Base-by-base conservation (phyloP, 2,888 invertebrate genomes). In the Trichacis sp. region DNA sequence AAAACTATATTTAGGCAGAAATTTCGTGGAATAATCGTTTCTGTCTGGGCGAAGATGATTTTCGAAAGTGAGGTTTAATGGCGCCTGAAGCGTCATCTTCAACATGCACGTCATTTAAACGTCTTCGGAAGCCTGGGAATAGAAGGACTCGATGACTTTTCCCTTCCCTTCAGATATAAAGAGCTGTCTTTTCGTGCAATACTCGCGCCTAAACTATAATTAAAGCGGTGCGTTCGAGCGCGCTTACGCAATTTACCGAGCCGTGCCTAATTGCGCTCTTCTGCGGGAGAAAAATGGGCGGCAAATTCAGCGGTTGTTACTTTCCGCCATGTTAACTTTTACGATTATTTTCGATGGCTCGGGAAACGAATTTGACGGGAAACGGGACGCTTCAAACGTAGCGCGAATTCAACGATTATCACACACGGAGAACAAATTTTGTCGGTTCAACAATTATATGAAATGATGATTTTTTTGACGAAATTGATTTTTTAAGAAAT, bases 171-270 rank as follows among this genome's bases (percentile, higher is more conserved):
- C 63, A 63, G 53, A 43, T 52, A n/a, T n/a, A 56, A 55, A 29
- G 47, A 61, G 56, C 64, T 56, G 68, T 64, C 68, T 64, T 56
- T 56, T 47, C 20, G 52, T 62, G 64, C 64, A 64, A 64, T 62
- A 68, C 58, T 62, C 61, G 42, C 52, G 57, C 55, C 62, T 66
- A 66, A 67, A 69, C 68, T 71, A 67, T 71, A 71, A 71, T 71
- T 71, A 71, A 71, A 69, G 60, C 64, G 64, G 68, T 65, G 63
- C 68, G 67, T 68, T 71, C 70, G 67, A 71, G 68, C 62, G 63
- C 59, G 66, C 60, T 71, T 71, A 67, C 68, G 68, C 68, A 66
- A 68, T 71, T 71, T 67, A 63, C 68, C 66, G 69, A 69, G 63
- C 65, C 63, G 66, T 69, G 62, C 63, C 68, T 70, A 70, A 70